These are phyloP conservation scores for Pteronotus mesoamericanus DNA, from an alignment of 2,797 vertebrate genomes.

Conservation along the genomic window DNA sequence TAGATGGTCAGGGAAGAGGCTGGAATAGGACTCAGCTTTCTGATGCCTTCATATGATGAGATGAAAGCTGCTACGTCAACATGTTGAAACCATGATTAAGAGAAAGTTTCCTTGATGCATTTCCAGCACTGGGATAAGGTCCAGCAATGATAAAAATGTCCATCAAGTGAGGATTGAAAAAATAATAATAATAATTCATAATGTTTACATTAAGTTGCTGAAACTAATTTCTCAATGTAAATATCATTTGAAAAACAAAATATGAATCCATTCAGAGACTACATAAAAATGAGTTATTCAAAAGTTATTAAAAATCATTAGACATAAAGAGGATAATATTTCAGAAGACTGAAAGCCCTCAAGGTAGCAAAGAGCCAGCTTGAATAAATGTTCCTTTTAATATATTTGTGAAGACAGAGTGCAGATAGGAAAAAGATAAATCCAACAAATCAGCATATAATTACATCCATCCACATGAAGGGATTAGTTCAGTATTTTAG, in stretches of 20 bases:
- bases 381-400: background rate
- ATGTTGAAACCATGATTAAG: background rate
- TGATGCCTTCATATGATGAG: background rate
- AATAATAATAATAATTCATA: background rate
- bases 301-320: slow-evolving; percentile 23
- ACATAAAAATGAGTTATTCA: background rate
- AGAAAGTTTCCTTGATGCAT: too few relatives aligned
- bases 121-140: too few relatives aligned
- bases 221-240: background rate
- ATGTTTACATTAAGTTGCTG: background rate
- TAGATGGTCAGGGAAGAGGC: background rate
- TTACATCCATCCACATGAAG: background rate
- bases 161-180: too few relatives aligned
- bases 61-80: background rate
- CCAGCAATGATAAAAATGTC: too few relatives aligned
- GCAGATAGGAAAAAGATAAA: background rate
- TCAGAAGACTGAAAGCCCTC: background rate
- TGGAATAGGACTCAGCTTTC: background rate
- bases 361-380: background rate
- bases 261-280: background rate
- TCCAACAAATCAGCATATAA: background rate
- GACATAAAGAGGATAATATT: background rate
- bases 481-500: background rate
- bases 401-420: background rate
- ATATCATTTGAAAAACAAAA: background rate